These are phyloP conservation scores for Petrosia ficiformis DNA, from an alignment of 37 sponge, comb jelly and placozoan species.

Conservation along the genomic window DNA sequence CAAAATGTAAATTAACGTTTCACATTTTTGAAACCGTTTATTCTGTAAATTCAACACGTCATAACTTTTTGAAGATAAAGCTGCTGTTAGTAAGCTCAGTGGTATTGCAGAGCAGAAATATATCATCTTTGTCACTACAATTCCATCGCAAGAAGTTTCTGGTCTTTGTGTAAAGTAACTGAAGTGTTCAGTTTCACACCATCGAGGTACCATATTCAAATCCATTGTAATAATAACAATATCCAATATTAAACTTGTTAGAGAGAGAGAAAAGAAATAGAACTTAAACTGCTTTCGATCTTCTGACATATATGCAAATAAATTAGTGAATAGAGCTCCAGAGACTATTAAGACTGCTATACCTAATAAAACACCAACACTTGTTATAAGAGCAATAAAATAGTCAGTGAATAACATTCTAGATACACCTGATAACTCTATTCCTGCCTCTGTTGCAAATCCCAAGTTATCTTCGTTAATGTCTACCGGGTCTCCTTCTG, in stretches of 20 bases:
- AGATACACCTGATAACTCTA: not conserved
- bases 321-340: not conserved
- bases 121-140: not conserved
- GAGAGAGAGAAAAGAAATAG: not conserved
- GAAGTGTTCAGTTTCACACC: not conserved
- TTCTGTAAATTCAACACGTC: not conserved
- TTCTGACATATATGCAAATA: not conserved
- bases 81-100: not conserved
- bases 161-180: not conserved
- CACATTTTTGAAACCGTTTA: not conserved
- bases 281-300: not conserved
- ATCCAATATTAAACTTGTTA: not conserved
- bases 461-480: not conserved
- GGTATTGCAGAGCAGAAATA: not conserved
- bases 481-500: not conserved
- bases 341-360: not conserved
- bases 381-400: not conserved
- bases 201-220: not conserved
- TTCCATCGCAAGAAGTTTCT: not conserved
- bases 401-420: not conserved
- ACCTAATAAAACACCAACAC: not conserved
- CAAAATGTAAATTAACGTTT: not conserved
- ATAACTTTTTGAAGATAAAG: not conserved
- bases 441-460: not conserved
- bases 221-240: not conserved